Evolutionary conservation across 2,797 vertebrate genomes (phyloP), one percentile per base, ranked within the genome.

Genomic region (Lophius americanus): DNA sequence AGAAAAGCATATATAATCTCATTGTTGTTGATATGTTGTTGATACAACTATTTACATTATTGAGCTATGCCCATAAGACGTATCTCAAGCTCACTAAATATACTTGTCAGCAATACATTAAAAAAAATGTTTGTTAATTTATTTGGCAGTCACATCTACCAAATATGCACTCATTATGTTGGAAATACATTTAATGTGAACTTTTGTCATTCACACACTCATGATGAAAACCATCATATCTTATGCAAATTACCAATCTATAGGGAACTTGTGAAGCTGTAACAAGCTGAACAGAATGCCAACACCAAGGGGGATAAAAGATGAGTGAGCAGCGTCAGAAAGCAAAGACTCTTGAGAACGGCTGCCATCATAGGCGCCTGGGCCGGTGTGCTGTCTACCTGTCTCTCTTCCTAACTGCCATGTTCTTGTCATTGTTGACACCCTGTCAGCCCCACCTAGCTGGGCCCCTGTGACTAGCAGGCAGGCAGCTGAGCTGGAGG

Each of bases 381-480:
- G 69, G 53, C 75, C 66, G 79, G 78, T 85, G 82, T 83, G 78
- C 73, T 76, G 89, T 90, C 89, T 90, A 89, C 85, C 88, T 85
- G 83, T 76, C 84, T 84, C 79, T 84, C 82, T 77, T 78, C 78
- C 78, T 63, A 80, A 76, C 81, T 86, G 86, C 82, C 81, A 86
- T 82, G 77, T 89, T 85, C 76, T 73, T 87, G 86, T 91, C 86
- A 84, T 80, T 71, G 76, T 75, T 89, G 88, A 91, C 86, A 88
- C 82, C 76, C 75, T 86, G 90, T 91, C 89, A 89, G 81, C 85
- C 88, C 83, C 86, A 85, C 88, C 87, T 88, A 71, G 66, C 78
- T 49, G 10, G 75, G 84, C 84, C 83, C 90, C 89, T 78, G 82
- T 92, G 88, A 87, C 83, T 70, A 82, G 87, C 82, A 85, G 69